Base-by-base conservation (phyloP, 2,888 invertebrate genomes). In the Polylopha cassiicola region DNA sequence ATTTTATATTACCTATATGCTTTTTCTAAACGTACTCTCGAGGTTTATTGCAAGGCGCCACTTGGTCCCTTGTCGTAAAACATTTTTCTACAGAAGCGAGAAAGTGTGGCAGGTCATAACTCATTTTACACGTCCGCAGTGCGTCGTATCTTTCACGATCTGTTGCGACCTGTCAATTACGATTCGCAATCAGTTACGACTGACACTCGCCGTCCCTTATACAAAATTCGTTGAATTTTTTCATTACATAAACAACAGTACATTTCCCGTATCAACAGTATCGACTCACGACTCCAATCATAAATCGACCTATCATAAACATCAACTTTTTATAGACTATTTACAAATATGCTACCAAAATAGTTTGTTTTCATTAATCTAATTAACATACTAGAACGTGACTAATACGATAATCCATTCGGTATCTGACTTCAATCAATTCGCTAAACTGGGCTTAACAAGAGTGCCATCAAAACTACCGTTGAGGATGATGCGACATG, bases 401-500 rank as follows among this genome's bases (percentile, higher is more conserved):
- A 84, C 81, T 77, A 73, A 65, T 61, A 66, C 65, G 64, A 67
- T 60, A 70, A 67, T 51, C 58, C 68, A 66, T 65, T 67, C 67
- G 61, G 59, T 60, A 60, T 39, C 42, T 46, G 49, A 51, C 43
- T 26, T 50, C 46, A 48, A 47, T 51, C 50, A 57, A 53, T 59
- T 53, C 43, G 41, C 51, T 48, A 51, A 44, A 44, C 34, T 54
- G 61, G 55, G 63, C 63, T 70, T 65, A 64, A 66, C 49, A 62
- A 63, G 66, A 70, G 63, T 64, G 65, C 65, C 65, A 65, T 65
- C 61, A 43, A 51, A 73, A 87, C 90, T 93, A 94, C 90, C 94
- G 93, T 84, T 94, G 94, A 61, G 92, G 90, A 80, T 94, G 94
- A 68, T 91, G 92, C 29, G 91, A 89, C 79, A 92, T 91, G 73